A percentile compares a stretch with the other conserved stretches of the same genome.
Evolutionary conservation across 1,140 invertebrate species (phyloP).

Genomic region (Eulimnadia texana): DNA sequence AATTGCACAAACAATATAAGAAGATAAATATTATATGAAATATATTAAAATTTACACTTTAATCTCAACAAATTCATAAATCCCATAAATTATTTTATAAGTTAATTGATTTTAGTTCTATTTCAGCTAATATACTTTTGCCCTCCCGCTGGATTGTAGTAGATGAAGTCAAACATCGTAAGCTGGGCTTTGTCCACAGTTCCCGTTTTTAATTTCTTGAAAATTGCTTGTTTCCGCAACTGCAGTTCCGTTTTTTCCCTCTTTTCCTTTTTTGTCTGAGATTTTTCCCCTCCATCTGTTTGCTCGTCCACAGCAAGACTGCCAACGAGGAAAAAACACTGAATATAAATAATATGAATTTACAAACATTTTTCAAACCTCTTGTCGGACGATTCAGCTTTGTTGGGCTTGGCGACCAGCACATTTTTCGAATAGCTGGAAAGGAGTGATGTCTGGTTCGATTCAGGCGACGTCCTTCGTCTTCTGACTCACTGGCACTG

Average conservation of each 20-base stretch:
- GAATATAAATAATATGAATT: not conserved
- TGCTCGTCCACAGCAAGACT: not conserved
- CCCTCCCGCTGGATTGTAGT: constrained; percentile 57
- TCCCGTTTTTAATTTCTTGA: constrained; percentile 36
- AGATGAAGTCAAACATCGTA: constrained; percentile 81
- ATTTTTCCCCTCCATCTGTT: not conserved
- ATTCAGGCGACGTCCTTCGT: not conserved
- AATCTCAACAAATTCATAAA: no score
- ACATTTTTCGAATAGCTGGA: not conserved
- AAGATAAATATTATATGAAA: no score
- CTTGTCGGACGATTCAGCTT: not conserved
- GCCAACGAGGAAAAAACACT: not conserved
- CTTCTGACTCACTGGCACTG: constrained; percentile 15
- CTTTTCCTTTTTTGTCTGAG: not conserved
- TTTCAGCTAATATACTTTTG: not conserved
- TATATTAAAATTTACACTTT: no score
- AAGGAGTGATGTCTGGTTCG: not conserved
- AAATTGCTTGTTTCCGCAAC: constrained; percentile 5
- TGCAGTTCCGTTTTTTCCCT: constrained; percentile 10
- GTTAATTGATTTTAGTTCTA: not conserved
- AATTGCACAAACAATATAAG: no score
- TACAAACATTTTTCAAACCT: not conserved
- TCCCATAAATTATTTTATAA: no score
- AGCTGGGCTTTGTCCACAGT: constrained; percentile 48
- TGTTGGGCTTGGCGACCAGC: not conserved